phyloP scores from a whole-genome alignment of 2,797 vertebrate genomes.

The Mormyrops attenuatus region DNA sequence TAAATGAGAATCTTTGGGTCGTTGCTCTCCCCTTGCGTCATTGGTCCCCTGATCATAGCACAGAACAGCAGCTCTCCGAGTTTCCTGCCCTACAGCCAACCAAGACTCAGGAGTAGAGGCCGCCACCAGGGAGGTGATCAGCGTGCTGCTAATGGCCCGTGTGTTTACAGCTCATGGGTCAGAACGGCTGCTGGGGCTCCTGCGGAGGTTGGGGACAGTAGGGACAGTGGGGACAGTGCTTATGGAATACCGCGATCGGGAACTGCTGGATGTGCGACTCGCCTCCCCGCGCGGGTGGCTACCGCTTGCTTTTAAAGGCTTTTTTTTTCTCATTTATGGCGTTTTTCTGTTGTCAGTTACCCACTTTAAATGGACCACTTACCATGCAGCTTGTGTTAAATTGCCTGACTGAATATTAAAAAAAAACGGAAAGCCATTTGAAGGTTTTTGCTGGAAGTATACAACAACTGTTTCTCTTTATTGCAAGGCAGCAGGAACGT shows the following conservation, averaged over 20 bases:
- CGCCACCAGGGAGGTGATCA: background rate
- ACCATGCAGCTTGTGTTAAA: constrained; percentile 1
- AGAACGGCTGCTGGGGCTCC: too few species aligned
- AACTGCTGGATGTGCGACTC: background rate
- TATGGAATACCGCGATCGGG: background rate
- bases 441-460: background rate
- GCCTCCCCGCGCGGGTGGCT: background rate
- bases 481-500: background rate
- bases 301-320: background rate
- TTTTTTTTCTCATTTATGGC: background rate
- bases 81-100: background rate
- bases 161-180: background rate
- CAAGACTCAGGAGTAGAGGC: background rate
- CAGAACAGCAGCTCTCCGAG: background rate
- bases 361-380: background rate
- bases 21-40: background rate
- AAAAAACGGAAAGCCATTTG: background rate
- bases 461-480: background rate
- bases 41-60: background rate
- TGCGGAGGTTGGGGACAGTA: background rate
- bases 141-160: background rate
- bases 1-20: background rate
- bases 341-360: background rate
- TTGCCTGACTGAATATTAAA: background rate
- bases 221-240: background rate